Evolutionary conservation across 1,140 invertebrate genomes (phyloP).

Genomic region (Drosophila lacertosa): DNA sequence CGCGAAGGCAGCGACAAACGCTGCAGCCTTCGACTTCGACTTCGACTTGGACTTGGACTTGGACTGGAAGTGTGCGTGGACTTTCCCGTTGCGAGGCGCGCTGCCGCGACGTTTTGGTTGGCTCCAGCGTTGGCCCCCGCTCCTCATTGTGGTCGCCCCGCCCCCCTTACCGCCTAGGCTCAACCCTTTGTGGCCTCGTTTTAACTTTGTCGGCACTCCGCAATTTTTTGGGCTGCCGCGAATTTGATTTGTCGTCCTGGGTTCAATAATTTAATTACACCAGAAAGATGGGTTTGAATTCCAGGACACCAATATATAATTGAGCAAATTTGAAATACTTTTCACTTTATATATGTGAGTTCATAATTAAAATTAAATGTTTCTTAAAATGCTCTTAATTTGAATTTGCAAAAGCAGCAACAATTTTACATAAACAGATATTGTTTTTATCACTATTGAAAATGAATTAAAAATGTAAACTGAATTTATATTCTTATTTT

Average conservation of each 20-base stretch:
- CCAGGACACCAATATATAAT: too few species aligned
- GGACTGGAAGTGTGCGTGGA: constrained; percentile 66
- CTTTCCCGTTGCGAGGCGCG: constrained; percentile 55
- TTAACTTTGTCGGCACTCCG: constrained; percentile 70
- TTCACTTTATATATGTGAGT: too few species aligned
- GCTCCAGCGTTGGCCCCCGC: constrained; percentile 35
- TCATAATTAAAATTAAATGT: too few species aligned
- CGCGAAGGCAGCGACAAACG: constrained; percentile 54
- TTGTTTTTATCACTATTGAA: too few species aligned
- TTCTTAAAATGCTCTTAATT: too few species aligned
- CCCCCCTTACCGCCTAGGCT: neutral
- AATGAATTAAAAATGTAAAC: too few species aligned
- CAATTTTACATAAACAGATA: too few species aligned
- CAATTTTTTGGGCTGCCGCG: constrained; percentile 69
- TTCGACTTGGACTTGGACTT: constrained; percentile 15
- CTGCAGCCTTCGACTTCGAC: neutral
- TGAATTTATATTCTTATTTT: too few species aligned
- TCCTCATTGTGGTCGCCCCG: constrained; percentile 46
- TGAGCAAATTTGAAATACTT: too few species aligned
- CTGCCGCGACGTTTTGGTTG: constrained; percentile 79
- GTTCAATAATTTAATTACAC: too few species aligned
- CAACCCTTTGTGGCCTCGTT: constrained; percentile 68
- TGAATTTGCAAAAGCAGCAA: too few species aligned
- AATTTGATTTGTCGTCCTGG: constrained; percentile 59
- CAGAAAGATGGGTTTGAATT: too few species aligned